These are phyloP conservation scores for Drosophila flavopinicola DNA, from an alignment of 2,888 invertebrate species.

Conservation along the genomic window DNA sequence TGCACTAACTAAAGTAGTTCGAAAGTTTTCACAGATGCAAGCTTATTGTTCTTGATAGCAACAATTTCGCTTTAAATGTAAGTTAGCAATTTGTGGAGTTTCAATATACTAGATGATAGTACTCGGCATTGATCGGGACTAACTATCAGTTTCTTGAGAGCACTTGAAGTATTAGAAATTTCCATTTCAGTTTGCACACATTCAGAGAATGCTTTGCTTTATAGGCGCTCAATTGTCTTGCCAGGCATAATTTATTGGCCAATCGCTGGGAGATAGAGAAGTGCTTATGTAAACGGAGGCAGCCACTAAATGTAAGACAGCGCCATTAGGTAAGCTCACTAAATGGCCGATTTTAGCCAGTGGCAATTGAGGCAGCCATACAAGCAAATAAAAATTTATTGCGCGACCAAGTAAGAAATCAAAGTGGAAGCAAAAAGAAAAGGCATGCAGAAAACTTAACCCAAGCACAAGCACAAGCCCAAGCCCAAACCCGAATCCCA, in stretches of 20 bases:
- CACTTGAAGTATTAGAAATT: too few species aligned
- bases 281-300: slow-evolving; percentile 12
- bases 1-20: background rate
- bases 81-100: too few species aligned
- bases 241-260: slow-evolving; percentile 25
- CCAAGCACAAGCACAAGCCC: background rate
- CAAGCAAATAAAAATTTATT: slow-evolving; percentile 70
- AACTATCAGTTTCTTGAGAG: too few species aligned
- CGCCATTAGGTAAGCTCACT: slow-evolving; percentile 51
- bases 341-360: slow-evolving; percentile 38
- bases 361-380: background rate
- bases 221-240: too few species aligned
- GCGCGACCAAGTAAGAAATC: slow-evolving; percentile 64
- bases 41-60: too few species aligned
- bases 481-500: background rate
- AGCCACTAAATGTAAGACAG: slow-evolving; percentile 29
- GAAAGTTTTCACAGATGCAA: slow-evolving; percentile 6
- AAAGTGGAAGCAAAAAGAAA: slow-evolving; percentile 46
- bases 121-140: too few species aligned
- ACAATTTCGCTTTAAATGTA: too few species aligned
- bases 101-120: too few species aligned
- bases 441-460: slow-evolving; percentile 18
- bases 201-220: too few species aligned
- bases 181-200: too few species aligned
- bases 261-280: background rate